A percentile compares a stretch with the other conserved stretches of the same genome.
Evolutionary conservation across 2,888 invertebrate species (phyloP).

Genomic region (Drosophila silvestris): DNA sequence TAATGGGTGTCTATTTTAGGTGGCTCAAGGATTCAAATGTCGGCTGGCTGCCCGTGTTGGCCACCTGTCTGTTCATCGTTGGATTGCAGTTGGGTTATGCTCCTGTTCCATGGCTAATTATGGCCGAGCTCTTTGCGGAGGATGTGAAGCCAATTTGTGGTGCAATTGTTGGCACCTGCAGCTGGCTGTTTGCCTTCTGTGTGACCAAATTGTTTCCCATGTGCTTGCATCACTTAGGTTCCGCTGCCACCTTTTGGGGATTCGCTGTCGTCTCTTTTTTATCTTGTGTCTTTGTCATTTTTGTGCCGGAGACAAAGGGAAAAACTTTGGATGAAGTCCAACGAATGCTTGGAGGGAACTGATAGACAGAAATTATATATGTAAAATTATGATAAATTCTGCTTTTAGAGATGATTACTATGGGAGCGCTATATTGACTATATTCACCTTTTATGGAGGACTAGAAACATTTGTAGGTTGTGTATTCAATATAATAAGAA

Average conservation of each 20-base stretch:
- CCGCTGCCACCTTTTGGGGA: slow-evolving; percentile 89
- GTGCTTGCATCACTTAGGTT: slow-evolving; percentile 86
- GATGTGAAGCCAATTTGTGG: slow-evolving; percentile 91
- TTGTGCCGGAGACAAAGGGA: slow-evolving; percentile 86
- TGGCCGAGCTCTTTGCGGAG: slow-evolving; percentile 91
- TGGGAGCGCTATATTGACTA: background rate
- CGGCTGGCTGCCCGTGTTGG: slow-evolving; percentile 90
- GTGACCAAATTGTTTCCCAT: slow-evolving; percentile 90
- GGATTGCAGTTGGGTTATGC: slow-evolving; percentile 93
- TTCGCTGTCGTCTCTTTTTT: slow-evolving; percentile 88
- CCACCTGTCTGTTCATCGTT: slow-evolving; percentile 90
- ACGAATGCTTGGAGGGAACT: slow-evolving; percentile 7
- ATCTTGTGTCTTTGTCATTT: slow-evolving; percentile 88
- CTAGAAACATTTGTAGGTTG: background rate
- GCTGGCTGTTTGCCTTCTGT: slow-evolving; percentile 91
- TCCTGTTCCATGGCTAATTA: slow-evolving; percentile 90
- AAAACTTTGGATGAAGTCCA: slow-evolving; percentile 78
- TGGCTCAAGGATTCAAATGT: slow-evolving; percentile 83
- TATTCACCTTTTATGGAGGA: background rate
- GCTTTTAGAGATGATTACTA: background rate
- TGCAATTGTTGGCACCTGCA: slow-evolving; percentile 91
- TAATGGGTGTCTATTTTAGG: slow-evolving; percentile 89
- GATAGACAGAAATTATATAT: background rate
- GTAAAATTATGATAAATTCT: background rate
- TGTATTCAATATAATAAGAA: background rate